Base-by-base conservation (phyloP, 2,113 vertebrate species). In the Shinisaurus crocodilurus region DNA sequence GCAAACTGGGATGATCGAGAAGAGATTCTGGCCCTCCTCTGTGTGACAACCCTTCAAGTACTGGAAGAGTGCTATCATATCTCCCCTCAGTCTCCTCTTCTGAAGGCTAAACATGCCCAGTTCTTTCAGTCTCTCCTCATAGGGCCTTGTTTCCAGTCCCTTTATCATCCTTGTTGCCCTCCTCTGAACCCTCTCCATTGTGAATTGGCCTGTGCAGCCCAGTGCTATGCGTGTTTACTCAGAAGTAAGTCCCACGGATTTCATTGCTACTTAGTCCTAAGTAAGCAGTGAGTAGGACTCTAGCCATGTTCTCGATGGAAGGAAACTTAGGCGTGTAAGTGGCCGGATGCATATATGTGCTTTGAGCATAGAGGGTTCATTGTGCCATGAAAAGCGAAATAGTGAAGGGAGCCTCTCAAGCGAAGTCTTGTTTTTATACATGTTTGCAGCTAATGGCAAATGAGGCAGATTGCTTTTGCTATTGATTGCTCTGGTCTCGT, bases 381-480 rank as follows among this genome's bases (percentile, higher is more conserved):
- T 96, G 95, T 96, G 92, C 92, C 76, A 80, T 88, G 88, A 65
- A 89, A 92, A 93, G 93, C 85, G 9, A 50, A 40, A 32, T 16
- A 1, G 70, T 0, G 16, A 92, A 91, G 70, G 82, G 90, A 93
- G 82, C 93, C 91, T 93, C 89, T 94, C 89, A 74, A 93, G 89
- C 70, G 80, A 88, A 94, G 87, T 92, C 91, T 88, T 91, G 87
- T 85, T 92, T 94, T 72, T 85, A 92, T 89, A 93, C 92, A 92
- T 70, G 76, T 88, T 69, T 93, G 89, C 90, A 90, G 89, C 93
- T 94, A 90, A 92, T 92, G 93, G 94, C 95, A 93, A 94, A 93
- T 91, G 89, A 89, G 86, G 87, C 92, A 95, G 94, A 94, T 93
- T 93, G 90, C 93, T 93, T 93, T 91, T 92, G 54, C 91, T 95